These are phyloP conservation scores for Odontocolon sp. DNA, from an alignment of 2,888 invertebrate genomes.

Conservation along the genomic window DNA sequence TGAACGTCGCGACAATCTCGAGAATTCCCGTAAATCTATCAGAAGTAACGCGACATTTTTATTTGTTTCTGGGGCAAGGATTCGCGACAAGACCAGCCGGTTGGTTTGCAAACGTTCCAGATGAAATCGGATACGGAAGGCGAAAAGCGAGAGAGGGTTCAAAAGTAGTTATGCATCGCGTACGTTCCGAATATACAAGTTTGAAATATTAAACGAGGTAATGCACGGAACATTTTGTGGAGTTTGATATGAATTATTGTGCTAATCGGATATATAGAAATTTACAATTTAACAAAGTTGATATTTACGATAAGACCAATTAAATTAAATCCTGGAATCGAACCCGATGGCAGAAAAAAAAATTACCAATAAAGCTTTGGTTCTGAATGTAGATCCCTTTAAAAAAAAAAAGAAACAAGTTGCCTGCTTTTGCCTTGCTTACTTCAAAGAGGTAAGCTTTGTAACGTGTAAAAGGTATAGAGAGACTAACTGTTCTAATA, in stretches of 20 bases:
- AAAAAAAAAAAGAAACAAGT: too few relatives aligned
- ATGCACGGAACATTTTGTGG: too few relatives aligned
- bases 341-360: too few relatives aligned
- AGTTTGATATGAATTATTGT: too few relatives aligned
- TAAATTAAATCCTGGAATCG: too few relatives aligned
- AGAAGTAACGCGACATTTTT: slow-evolving; percentile 57
- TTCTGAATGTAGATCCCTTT: too few relatives aligned
- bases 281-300: too few relatives aligned
- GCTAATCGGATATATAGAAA: too few relatives aligned
- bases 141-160: background rate
- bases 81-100: background rate
- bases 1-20: slow-evolving; percentile 49
- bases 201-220: background rate
- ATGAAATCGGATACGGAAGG: background rate
- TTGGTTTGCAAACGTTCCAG: background rate
- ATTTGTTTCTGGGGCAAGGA: slow-evolving; percentile 41
- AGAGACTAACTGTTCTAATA: background rate
- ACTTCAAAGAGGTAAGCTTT: background rate
- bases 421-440: too few relatives aligned
- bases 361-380: too few relatives aligned
- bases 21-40: slow-evolving; percentile 61
- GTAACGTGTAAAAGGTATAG: slow-evolving; percentile 1
- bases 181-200: background rate
- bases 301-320: too few relatives aligned
- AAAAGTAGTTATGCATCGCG: background rate